Base-by-base conservation (phyloP, 2,888 invertebrate genomes). In the Ceraclea dissimilis region DNA sequence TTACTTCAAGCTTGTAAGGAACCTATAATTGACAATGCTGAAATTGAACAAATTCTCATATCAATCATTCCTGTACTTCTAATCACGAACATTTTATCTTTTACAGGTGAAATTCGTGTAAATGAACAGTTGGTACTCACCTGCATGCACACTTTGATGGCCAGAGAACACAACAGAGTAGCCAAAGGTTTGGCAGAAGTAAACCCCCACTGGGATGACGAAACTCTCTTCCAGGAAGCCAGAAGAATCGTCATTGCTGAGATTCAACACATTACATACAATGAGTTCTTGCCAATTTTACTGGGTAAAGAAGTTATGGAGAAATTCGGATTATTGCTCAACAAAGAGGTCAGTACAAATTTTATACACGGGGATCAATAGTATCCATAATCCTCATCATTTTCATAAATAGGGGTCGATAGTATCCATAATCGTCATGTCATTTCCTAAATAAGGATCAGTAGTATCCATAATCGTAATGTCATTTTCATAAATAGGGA, bases 201-300 rank as follows among this genome's bases (percentile, higher is more conserved):
- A 4, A 94, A 95, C 73, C 91, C 91, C 0, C 92, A 91, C 69
- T 94, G 93, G 94, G 90, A 93, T 66, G 94, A 94, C 66, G 94
- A 94, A 73, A 93, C 88, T 0, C 71, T 93, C 1, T 94, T 86
- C 79, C 93, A 93, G 75, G 93, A 93, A 74, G 76, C 91, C 0
- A 79, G 93, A 62, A 80, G 92, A 52, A 90, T 93, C 65, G 86
- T 86, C 64, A 87, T 93, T 54, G 93, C 90, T 2, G 84, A 87
- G 69, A 88, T 93, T 57, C 93, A 93, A 68, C 93, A 93, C 67
- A 85, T 93, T 57, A 93, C 92, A 0, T 93, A 83, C 73, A 93
- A 93, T 67, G 93, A 93, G 71, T 93, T 93, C 71, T 71, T 93
- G 64, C 93, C 93, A 11, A 90, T 93, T 65, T 72, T 93, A 10